Evolutionary conservation across 2,888 invertebrate genomes (phyloP).

Genomic region (Mythimna loreyi): DNA sequence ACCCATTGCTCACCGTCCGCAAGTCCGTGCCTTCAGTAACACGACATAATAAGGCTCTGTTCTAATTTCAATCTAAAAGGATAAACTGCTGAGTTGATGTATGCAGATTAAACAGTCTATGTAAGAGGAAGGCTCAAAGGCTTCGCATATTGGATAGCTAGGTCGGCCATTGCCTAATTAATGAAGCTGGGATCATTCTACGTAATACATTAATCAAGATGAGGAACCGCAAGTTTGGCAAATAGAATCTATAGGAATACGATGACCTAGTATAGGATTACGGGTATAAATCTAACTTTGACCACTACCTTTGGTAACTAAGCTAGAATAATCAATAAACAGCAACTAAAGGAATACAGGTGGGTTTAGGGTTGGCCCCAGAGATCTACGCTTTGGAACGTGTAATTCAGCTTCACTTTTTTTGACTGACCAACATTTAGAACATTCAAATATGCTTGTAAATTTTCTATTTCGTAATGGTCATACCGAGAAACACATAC

Average conservation of each 20-base stretch:
- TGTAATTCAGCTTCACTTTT: no score
- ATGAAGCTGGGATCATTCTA: conserved; percentile 24
- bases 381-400: no score
- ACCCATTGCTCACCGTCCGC: no score
- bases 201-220: conserved; percentile 24
- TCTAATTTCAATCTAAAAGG: conserved; percentile 31
- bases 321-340: background rate
- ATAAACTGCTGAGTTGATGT: background rate
- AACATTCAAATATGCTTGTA: no score
- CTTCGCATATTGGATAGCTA: conserved; percentile 13
- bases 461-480: no score
- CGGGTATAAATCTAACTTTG: background rate
- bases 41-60: background rate
- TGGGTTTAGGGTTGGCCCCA: no score
- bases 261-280: background rate
- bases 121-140: conserved; percentile 21
- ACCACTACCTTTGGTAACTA: background rate
- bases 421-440: no score
- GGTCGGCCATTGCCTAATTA: conserved; percentile 34
- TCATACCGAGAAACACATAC: no score
- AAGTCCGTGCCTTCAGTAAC: no score
- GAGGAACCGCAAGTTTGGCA: background rate
- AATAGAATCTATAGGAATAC: background rate
- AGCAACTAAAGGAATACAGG: no score
- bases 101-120: conserved; percentile 24